Evolutionary conservation across 2,113 vertebrate species (phyloP).

Genomic region (Coryphaenoides rupestris): DNA sequence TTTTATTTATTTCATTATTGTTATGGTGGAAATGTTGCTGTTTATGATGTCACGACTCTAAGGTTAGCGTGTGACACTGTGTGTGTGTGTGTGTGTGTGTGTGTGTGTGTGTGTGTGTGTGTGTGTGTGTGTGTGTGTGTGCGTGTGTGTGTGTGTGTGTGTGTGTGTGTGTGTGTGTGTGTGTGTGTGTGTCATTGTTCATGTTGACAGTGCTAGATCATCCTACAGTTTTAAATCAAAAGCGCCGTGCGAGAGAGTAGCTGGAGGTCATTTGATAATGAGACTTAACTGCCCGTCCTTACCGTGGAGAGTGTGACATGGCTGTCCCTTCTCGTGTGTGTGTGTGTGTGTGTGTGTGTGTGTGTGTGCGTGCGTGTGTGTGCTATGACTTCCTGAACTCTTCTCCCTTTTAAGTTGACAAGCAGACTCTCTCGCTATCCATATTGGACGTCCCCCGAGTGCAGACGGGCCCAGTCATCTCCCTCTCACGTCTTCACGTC

Average conservation of each 20-base stretch:
- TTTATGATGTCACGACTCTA: no score
- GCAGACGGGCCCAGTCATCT: background rate
- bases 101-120: background rate
- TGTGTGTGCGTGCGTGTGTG: constrained; percentile 1
- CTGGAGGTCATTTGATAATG: no score
- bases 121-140: background rate
- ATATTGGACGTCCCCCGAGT: background rate
- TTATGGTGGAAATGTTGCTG: no score
- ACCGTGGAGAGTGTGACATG: no score
- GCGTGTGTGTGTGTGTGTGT: constrained; percentile 2
- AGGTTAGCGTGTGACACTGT: background rate
- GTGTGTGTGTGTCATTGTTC: constrained; percentile 6
- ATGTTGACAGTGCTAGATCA: no score
- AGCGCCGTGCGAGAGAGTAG: no score
- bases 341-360: constrained; percentile 13
- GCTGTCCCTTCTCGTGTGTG: background rate
- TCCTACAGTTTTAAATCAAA: no score
- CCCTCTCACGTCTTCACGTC: background rate
- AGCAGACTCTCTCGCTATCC: no score
- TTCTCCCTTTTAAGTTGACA: no score
- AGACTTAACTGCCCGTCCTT: no score
- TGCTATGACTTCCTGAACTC: background rate
- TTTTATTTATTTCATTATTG: background rate
- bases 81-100: background rate
- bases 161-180: constrained; percentile 7